Evolutionary conservation across 2,888 invertebrate genomes (phyloP), one percentile per base, ranked within the genome.

Genomic region (Pristionchus fissidentatus): DNA sequence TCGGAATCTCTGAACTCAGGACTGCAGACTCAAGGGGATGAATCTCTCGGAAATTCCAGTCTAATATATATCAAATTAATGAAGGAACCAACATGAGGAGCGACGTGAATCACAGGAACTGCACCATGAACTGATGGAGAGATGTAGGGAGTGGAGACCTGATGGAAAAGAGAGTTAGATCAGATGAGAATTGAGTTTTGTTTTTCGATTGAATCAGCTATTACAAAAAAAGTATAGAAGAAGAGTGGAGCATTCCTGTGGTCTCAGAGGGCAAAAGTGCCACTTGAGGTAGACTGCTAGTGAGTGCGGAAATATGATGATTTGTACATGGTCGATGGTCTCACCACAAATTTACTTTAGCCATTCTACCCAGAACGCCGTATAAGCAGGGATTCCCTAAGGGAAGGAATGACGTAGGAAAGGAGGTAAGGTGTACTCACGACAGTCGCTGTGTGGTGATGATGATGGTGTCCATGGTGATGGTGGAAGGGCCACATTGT

Each of bases 121-220:
- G 57, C 26, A 4, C 26, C 55, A n/a, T 4, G 4, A 19, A 55
- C 55, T 19, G 55, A n/a, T 1, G 57, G 57, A 26, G 57, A n/a
- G 57, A 57, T 5, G 57, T 57, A 57, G 57, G 57, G 57, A 57
- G 57, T 57, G 57, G 57, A n/a, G 3, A 57, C 57, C 57, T 57
- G 26, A 57, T 1, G n/a, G n/a, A 5, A 52, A 0, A 5, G 5
- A 22, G 10, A 22, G 1, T 8, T 52, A 19, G 49, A 49, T 2
- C 19, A 7, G 13, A 49, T n/a, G 5, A 4, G 19, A 1, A 52
- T 52, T n/a, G n/a, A n/a, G n/a, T n/a, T n/a, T n/a, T n/a, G n/a
- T n/a, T n/a, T n/a, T n/a, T n/a, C n/a, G n/a, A n/a, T n/a, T n/a
- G n/a, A n/a, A n/a, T n/a, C n/a, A n/a, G n/a, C n/a, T n/a, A n/a